Evolutionary conservation across 1,140 invertebrate genomes (phyloP).

Genomic region (Cydia fagiglandana): DNA sequence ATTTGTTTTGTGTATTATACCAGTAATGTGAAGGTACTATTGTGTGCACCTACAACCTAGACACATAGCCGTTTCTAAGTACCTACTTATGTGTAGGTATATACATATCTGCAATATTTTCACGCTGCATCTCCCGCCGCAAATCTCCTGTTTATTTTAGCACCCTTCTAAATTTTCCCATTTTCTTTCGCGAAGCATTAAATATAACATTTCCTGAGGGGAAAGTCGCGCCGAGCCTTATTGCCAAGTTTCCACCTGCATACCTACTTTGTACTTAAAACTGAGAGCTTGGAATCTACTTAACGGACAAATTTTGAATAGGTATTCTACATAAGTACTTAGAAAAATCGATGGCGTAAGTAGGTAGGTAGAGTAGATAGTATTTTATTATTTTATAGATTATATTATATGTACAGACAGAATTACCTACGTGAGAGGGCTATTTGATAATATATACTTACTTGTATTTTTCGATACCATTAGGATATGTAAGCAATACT

Average conservation of each 20-base stretch:
- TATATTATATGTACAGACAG: no score
- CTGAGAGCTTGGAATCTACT: slow-evolving; percentile 2
- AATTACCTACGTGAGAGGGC: no score
- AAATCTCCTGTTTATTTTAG: slow-evolving; percentile 14
- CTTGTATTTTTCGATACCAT: no score
- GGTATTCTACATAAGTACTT: background rate
- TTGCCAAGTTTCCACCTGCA: background rate
- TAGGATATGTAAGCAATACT: no score
- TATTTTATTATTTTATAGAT: background rate
- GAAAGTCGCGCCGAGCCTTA: background rate
- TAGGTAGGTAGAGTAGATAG: background rate
- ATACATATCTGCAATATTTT: background rate
- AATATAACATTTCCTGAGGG: slow-evolving; percentile 8
- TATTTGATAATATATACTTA: no score
- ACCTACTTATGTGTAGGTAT: no score
- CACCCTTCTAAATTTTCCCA: background rate
- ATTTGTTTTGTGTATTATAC: no score
- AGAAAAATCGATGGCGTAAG: background rate
- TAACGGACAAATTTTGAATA: slow-evolving; percentile 2
- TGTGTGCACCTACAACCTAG: no score
- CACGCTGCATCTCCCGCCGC: background rate
- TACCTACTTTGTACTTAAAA: background rate
- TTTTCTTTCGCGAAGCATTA: slow-evolving; percentile 10
- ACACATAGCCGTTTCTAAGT: no score
- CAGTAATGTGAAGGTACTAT: no score